Evolutionary conservation across 2,888 invertebrate genomes (phyloP).

Genomic region (Diplazon laetatorius): DNA sequence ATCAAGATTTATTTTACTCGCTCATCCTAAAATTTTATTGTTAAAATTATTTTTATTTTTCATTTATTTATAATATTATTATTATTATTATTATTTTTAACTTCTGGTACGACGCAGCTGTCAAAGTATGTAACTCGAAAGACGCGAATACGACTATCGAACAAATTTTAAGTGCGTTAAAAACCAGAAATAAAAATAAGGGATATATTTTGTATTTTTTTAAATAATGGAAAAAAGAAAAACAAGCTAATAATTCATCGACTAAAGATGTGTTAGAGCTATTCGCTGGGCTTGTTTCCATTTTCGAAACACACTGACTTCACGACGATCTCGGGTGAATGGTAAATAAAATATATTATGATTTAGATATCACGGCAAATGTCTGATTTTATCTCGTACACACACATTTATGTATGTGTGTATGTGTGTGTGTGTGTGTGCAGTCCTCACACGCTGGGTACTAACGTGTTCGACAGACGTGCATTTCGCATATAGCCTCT

Average conservation of each 20-base stretch:
- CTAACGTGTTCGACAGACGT: slow-evolving; percentile 26
- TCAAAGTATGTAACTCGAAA: background rate
- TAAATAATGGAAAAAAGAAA: background rate
- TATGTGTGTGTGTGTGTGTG: too few relatives aligned
- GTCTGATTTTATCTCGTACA: slow-evolving; percentile 18
- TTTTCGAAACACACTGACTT: background rate
- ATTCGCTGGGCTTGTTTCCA: background rate
- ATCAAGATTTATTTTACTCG: background rate
- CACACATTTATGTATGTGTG: too few relatives aligned
- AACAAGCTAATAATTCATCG: background rate
- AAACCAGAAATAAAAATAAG: background rate
- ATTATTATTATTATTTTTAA: too few relatives aligned
- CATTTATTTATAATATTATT: too few relatives aligned
- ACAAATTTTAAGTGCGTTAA: background rate
- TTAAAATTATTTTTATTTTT: background rate
- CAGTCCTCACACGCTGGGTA: slow-evolving; percentile 6
- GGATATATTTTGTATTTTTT: background rate
- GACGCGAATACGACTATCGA: background rate
- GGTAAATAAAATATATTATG: slow-evolving; percentile 42
- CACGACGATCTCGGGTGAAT: background rate
- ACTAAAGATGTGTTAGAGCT: background rate
- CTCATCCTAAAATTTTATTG: background rate
- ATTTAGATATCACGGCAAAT: slow-evolving; percentile 48
- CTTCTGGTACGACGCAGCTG: background rate
- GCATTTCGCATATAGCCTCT: slow-evolving; percentile 30